Evolutionary conservation across 2,113 vertebrate species (phyloP).

Genomic region (Gasterosteus aculeatus): DNA sequence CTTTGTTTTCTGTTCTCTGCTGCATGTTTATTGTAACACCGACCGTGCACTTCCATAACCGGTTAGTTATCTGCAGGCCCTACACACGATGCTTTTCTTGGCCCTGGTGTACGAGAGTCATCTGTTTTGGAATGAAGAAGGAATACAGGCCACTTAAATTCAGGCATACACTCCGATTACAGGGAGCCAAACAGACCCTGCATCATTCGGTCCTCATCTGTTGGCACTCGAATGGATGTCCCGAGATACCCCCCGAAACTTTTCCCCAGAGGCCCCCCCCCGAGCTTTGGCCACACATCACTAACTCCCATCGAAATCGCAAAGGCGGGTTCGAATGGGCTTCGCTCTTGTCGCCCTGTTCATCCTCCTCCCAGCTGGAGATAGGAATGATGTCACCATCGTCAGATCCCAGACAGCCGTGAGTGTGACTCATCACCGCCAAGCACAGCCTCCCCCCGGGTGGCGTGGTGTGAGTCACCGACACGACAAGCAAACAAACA

Average conservation of each 20-base stretch:
- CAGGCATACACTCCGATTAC: conserved; percentile 48
- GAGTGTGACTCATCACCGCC: conserved; percentile 68
- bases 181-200: conserved; percentile 32
- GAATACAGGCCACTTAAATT: conserved; percentile 64
- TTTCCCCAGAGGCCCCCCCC: conserved; percentile 33
- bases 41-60: conserved; percentile 55
- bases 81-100: conserved; percentile 65
- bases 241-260: conserved; percentile 27
- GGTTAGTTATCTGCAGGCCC: conserved; percentile 52
- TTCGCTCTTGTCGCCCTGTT: conserved; percentile 50
- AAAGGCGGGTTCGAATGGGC: conserved; percentile 50
- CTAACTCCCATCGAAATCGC: conserved; percentile 40
- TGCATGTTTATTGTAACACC: conserved; percentile 39
- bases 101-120: conserved; percentile 58
- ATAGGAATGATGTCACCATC: conserved; percentile 74
- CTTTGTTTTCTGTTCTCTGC: conserved; percentile 27
- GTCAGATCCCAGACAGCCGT: conserved; percentile 65
- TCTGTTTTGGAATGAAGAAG: conserved; percentile 66
- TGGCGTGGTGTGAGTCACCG: conserved; percentile 66
- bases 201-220: conserved; percentile 56
- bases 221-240: conserved; percentile 48
- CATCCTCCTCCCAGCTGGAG: conserved; percentile 67
- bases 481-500: conserved; percentile 57
- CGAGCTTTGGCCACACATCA: conserved; percentile 44
- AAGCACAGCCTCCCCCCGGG: conserved; percentile 58